phyloP scores from a whole-genome alignment of 2,113 vertebrate genomes.

The Chelonoidis abingdonii region DNA sequence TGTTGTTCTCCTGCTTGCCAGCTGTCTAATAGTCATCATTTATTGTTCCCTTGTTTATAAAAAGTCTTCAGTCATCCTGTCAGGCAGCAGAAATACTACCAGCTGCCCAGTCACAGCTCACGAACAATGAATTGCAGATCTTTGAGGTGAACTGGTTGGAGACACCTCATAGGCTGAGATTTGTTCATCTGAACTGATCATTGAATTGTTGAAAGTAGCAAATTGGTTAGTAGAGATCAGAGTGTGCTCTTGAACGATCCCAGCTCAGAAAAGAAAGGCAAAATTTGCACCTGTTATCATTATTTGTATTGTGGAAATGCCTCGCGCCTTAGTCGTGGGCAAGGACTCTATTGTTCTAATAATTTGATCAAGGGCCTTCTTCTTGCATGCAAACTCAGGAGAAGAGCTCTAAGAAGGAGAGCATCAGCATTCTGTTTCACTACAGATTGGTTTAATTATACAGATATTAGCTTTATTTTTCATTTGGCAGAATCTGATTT shows the following conservation, averaged over 20 bases:
- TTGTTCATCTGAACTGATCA: background rate
- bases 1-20: background rate
- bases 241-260: background rate
- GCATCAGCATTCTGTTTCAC: background rate
- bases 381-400: background rate
- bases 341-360: background rate
- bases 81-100: background rate
- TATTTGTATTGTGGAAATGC: background rate
- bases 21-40: background rate
- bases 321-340: background rate
- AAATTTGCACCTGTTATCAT: background rate
- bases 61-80: background rate
- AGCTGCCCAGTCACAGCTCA: background rate
- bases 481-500: background rate
- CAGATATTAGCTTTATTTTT: background rate
- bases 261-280: background rate
- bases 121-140: accelerated
- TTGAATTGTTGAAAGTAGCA: background rate
- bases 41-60: background rate
- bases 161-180: accelerated
- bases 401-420: background rate
- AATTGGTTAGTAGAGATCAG: background rate
- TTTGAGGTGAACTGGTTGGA: background rate
- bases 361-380: background rate
- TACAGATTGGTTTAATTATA: background rate